Evolutionary conservation across 37 sponge, comb jelly and placozoan species (phyloP), one percentile per base, ranked within the genome.

Genomic region (Cliona cf. orientalis): DNA sequence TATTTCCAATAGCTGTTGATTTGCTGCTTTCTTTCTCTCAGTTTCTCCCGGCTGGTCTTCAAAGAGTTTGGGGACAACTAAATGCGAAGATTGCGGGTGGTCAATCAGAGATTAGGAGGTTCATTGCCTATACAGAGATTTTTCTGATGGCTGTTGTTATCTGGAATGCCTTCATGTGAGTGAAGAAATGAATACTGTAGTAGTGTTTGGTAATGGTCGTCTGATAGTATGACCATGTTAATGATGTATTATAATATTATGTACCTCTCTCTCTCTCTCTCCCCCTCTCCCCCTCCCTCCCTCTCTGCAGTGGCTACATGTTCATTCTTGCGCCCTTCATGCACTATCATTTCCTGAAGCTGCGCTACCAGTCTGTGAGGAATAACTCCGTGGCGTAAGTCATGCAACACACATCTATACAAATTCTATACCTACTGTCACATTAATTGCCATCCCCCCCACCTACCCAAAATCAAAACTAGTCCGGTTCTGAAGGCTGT

Each of bases 61-160:
- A 56, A 34, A 78, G 78, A 22, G n/a, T 78, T 39, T 5, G 63
- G 46, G 23, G 7, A 9, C 55, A n/a, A 14, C 23, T 79, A 42
- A 79, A 83, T 34, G 11, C 64, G 0, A 31, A 22, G 42, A 38
- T 84, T 3, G 75, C 75, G 0, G 26, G 14, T 56, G 42, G 61
- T 29, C 83, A 89, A 74, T 2, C 17, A 23, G 68, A 77, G 46
- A 17, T 82, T 19, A 25, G 69, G 43, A 31, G 89, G 53, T 83
- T 83, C 44, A 82, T 89, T 25, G 89, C 89, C n/a, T 77, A 82
- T 45, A 46, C 84, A 22, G 89, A 89, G 73, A 83, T 89, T 67
- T 89, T 89, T 57, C 39, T 89, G 21, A 61, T 89, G 79, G 28
- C 78, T 0, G 66, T 89, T 5, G 84, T 89, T 0, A 41, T 74